Base-by-base conservation (phyloP, 2,113 vertebrate genomes). In the Sinocyclocheilus maitianheensis region DNA sequence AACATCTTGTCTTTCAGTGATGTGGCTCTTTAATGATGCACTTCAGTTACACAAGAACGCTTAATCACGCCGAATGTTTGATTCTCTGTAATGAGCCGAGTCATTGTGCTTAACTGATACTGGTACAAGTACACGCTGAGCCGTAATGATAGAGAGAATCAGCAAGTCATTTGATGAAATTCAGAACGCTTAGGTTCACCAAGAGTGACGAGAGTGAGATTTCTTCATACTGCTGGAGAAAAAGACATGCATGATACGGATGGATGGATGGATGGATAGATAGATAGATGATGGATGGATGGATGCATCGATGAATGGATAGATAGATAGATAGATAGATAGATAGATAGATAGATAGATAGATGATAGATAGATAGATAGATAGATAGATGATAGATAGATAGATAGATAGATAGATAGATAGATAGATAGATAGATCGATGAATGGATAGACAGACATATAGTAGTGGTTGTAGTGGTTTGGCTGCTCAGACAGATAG, bases 381-480 rank as follows among this genome's bases (percentile, higher is more conserved):
- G 18, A 62, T 9, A 3, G 20, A 62, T 5, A 22, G 6, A 22
- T 2, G 6, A 22, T 2, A 2, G 60, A n/a, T 5, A 7, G 60
- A 22, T 5, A 22, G 60, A 62, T 10, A 7, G 5, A 20, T 22
- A 3, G 6, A 62, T 10, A 9, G 58, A n/a, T 2, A 6, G 20
- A 22, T 10, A 10, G 5, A 62, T 10, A 10, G 20, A 22, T 3
- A 9, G 22, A 62, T 1, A 5, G n/a, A 65, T 0, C 11, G 22
- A 62, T n/a, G 9, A 7, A 62, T n/a, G 9, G 18, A 22, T 8
- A 3, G 20, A n/a, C 0, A 12, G n/a, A 65, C 0, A 26, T 11
- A 65, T 14, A n/a, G 71, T 84, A 87, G 82, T 87, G 60, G 86
- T 7, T 82, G 60, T 20, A 37, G 67, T 72, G 34, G 18, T 9